Conservation (phyloP, 2,113 vertebrate species). For the Felis chaus region DNA sequence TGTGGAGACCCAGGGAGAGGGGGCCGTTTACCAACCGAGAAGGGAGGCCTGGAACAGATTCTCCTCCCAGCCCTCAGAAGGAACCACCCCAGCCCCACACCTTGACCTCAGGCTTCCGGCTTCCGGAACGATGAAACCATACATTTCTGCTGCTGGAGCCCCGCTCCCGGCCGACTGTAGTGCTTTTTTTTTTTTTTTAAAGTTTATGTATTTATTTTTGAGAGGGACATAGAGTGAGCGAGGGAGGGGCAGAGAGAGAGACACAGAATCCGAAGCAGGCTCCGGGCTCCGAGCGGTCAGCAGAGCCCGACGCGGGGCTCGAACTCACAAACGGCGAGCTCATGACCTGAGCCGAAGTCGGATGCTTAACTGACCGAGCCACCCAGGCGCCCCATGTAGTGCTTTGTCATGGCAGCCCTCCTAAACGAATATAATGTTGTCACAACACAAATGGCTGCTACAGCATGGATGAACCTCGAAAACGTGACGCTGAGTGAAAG, state of each 20-base stretch:
- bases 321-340: too few relatives aligned
- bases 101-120: neutral
- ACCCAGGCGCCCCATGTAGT: too few relatives aligned
- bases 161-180: fast-evolving
- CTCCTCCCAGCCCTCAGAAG: neutral
- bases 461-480: neutral
- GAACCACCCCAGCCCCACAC: neutral
- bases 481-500: too few relatives aligned
- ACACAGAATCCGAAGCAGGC: too few relatives aligned
- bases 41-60: neutral
- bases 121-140: neutral
- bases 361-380: too few relatives aligned
- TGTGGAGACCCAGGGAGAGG: neutral
- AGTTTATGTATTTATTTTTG: too few relatives aligned
- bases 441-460: neutral
- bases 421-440: neutral
- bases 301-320: too few relatives aligned
- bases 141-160: neutral
- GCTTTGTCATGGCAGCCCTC: too few relatives aligned
- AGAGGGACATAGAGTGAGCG: too few relatives aligned
- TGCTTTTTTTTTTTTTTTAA: too few relatives aligned
- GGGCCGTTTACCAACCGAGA: fast-evolving
- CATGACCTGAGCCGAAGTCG: too few relatives aligned
- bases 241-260: too few relatives aligned
- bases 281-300: fast-evolving